Base-by-base conservation (phyloP, 2,113 vertebrate genomes). In the Cottus gobio region DNA sequence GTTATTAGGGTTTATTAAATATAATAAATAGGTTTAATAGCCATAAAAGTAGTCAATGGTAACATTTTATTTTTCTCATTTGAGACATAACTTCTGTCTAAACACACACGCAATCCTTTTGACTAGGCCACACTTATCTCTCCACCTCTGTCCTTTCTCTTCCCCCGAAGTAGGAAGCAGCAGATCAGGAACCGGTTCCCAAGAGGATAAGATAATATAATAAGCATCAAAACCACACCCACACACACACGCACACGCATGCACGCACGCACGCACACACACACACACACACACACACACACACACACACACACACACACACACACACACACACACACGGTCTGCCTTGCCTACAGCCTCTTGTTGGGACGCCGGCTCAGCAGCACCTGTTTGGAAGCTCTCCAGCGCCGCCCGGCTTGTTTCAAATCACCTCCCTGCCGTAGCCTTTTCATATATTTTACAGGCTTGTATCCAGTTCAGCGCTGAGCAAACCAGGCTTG, bases 341-440 rank as follows among this genome's bases (percentile, higher is more conserved):
- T 80, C 67, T 63, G 39, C 52, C 36, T 77, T 2, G 57, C 60
- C 75, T 60, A 52, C 54, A 71, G 48, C 39, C 84, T 83, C 52
- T 60, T 72, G 75, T 79, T 28, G 65, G 76, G 76, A 84, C 13
- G 1, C 48, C 56, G 13, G 71, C n/a, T 56, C 79, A 69, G 76
- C 67, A 87, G 82, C 92, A 94, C 90, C 91, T 93, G 90, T 90
- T 93, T 93, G 89, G 90, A 92, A 60, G 52, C 16, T 1, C 73
- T 93, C 91, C 90, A 89, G 77, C 76, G 85, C 71, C 52, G 1
- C 82, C 81, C 68, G 62, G 36, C 84, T 85, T 20, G 1, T 73
- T 85, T 86, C 36, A 61, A 61, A 79, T 84, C 78, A 50, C 79
- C 83, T 79, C 54, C 54, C 42, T 42, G 15, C 84, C 88, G 75